Conservation (phyloP, 2,113 vertebrate genomes). For the Gadus macrocephalus region DNA sequence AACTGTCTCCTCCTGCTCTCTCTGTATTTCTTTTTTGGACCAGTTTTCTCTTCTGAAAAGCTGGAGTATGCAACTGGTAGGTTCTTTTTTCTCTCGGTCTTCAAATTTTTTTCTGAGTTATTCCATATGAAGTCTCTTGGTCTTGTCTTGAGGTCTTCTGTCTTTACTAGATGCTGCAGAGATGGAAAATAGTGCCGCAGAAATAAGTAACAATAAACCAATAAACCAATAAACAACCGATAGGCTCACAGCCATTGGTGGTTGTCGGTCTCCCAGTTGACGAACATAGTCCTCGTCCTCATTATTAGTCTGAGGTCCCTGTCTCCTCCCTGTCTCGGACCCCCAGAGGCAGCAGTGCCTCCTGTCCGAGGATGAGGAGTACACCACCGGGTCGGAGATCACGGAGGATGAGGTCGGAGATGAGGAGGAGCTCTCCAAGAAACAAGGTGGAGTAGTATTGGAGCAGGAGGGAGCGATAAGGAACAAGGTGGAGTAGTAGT, state of each 20-base stretch:
- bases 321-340: too few relatives aligned
- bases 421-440: conserved; percentile 91
- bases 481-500: background rate
- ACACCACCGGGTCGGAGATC: conserved; percentile 96
- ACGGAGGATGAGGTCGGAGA: conserved; percentile 98
- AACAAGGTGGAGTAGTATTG: conserved; percentile 76
- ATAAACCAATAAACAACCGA: too few relatives aligned
- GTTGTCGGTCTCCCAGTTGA: too few relatives aligned
- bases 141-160: background rate
- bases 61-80: conserved; percentile 94
- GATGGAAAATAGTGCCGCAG: background rate
- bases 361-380: conserved; percentile 95
- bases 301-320: too few relatives aligned
- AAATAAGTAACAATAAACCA: too few relatives aligned
- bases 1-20: conserved; percentile 10
- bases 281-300: too few relatives aligned
- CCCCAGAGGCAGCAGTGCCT: conserved; percentile 85
- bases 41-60: conserved; percentile 95
- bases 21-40: conserved; percentile 35
- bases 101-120: background rate
- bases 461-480: background rate
- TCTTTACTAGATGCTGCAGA: background rate
- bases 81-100: conserved; percentile 32
- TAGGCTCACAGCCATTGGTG: too few relatives aligned
- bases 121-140: background rate